phyloP scores from a whole-genome alignment of 2,797 vertebrate species.

The Tokudaia tokunoshimensis region DNA sequence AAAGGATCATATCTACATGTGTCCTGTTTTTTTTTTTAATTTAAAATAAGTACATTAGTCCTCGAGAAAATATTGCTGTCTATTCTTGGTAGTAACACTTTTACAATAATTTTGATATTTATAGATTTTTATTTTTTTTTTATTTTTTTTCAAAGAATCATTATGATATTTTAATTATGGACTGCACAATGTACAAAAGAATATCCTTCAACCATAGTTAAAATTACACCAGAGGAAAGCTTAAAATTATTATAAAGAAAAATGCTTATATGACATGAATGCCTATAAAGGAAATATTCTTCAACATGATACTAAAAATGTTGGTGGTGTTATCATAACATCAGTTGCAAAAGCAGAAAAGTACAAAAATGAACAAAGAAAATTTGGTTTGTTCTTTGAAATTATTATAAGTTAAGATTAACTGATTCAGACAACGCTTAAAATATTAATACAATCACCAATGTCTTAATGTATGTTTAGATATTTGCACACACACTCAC shows the following conservation, averaged over 20 bases:
- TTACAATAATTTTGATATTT: constrained; percentile 29
- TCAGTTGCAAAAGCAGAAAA: neutral
- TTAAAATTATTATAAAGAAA: neutral
- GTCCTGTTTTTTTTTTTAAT: constrained; percentile 79
- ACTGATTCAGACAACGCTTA: neutral
- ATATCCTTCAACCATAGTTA: neutral
- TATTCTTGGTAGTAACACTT: neutral
- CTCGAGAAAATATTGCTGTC: neutral
- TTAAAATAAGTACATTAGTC: constrained; percentile 48
- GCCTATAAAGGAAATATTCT: neutral
- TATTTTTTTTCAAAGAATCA: neutral
- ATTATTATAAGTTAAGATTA: neutral
- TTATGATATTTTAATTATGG: neutral
- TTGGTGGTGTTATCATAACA: neutral
- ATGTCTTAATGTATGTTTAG: neutral
- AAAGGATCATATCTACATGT: constrained; percentile 71
- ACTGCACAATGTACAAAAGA: neutral
- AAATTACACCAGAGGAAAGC: neutral
- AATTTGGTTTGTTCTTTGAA: neutral
- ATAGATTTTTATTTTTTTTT: constrained; percentile 10
- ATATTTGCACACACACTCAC: neutral
- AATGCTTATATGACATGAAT: neutral
- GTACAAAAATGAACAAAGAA: neutral
- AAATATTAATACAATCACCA: neutral
- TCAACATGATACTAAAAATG: neutral